phyloP scores from a whole-genome alignment of 2,888 invertebrate genomes.

The Drosophila mulleri region DNA sequence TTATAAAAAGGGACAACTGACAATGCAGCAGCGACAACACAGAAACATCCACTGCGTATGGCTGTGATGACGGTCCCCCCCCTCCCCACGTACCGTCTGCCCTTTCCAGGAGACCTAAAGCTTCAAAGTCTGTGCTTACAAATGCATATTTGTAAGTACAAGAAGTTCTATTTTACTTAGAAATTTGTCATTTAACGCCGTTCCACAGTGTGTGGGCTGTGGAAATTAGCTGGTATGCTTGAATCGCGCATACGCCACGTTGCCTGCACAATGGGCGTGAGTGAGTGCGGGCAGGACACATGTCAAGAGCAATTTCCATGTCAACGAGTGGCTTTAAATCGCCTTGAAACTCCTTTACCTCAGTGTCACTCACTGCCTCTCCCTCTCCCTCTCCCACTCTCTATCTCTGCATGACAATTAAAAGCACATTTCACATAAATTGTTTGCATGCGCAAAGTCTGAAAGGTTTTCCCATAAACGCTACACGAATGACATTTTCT shows the following conservation, averaged over 20 bases:
- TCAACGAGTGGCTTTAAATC: constrained; percentile 20
- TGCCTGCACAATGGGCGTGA: constrained; percentile 10
- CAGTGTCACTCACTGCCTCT: neutral
- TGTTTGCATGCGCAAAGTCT: constrained; percentile 52
- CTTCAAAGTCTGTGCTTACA: constrained; percentile 37
- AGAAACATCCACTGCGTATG: neutral
- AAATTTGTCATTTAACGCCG: constrained; percentile 55
- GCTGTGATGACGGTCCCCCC: constrained; percentile 1
- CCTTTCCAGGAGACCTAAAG: constrained; percentile 12
- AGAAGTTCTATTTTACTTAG: constrained; percentile 52
- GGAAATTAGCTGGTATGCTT: constrained; percentile 49
- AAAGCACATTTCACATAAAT: constrained; percentile 69
- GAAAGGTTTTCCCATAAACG: constrained; percentile 15
- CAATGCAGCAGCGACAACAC: constrained; percentile 57
- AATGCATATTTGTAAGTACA: constrained; percentile 18
- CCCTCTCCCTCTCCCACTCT: neutral
- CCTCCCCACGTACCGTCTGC: neutral
- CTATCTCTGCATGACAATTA: constrained; percentile 47
- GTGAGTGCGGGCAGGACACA: neutral
- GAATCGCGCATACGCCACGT: constrained; percentile 54
- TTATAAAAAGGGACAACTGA: constrained; percentile 63
- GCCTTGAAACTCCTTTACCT: constrained; percentile 47
- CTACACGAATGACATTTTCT: constrained; percentile 12
- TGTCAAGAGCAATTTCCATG: constrained; percentile 30
- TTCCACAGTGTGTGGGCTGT: constrained; percentile 22